These are phyloP conservation scores for Sphenodon punctatus DNA, from an alignment of 2,797 vertebrate genomes.

Conservation along the genomic window DNA sequence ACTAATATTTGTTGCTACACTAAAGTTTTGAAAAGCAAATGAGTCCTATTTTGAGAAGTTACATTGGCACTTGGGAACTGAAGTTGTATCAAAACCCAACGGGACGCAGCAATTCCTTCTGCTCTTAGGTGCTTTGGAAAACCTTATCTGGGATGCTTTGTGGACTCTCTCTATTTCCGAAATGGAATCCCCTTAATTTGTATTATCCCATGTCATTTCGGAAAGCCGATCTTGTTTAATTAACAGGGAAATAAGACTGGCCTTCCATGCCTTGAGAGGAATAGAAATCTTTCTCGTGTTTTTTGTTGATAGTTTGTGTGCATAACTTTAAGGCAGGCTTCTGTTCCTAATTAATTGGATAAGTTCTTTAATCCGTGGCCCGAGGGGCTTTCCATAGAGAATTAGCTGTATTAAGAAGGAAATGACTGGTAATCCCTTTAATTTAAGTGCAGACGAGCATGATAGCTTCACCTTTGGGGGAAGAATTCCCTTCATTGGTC, in stretches of 20 bases:
- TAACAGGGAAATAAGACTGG: constrained; percentile 49
- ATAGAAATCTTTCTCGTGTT: constrained; percentile 40
- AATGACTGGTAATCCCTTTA: constrained; percentile 84
- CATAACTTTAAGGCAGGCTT: constrained; percentile 66
- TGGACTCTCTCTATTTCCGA: background rate
- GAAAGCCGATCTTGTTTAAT: constrained; percentile 6
- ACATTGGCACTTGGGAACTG: no score
- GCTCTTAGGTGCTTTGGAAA: no score
- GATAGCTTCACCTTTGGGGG: constrained; percentile 66
- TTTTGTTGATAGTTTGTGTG: constrained; percentile 70
- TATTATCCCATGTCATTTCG: background rate
- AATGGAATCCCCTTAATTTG: background rate
- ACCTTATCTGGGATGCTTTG: no score
- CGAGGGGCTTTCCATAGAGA: constrained; percentile 77
- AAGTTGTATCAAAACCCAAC: no score
- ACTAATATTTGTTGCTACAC: no score
- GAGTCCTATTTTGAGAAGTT: no score
- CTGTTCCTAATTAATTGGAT: constrained; percentile 81
- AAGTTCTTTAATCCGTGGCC: constrained; percentile 80
- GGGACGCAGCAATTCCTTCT: no score
- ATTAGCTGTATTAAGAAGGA: constrained; percentile 82
- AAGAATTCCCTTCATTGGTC: constrained; percentile 67
- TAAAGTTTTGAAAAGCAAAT: no score
- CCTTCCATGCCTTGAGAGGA: constrained; percentile 35
- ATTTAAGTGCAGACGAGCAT: constrained; percentile 71